Base-by-base conservation (phyloP, 1,140 invertebrate genomes). In the Reticulitermes speratus region DNA sequence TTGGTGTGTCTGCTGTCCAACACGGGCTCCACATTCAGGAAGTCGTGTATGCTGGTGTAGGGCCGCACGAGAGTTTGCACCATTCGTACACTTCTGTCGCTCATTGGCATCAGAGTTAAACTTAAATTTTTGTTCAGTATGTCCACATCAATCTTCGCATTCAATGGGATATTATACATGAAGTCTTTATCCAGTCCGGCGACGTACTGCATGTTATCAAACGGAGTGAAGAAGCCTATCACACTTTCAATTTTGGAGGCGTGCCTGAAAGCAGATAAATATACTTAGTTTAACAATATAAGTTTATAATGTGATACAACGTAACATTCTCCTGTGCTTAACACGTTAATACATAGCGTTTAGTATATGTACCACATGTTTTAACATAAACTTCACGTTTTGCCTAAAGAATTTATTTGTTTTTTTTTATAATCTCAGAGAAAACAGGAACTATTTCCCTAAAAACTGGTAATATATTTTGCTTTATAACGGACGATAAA, bases 161-260 rank as follows among this genome's bases (percentile, higher is more conserved):
- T 55, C 30, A 84, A 11, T 19, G 84, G 84, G 30, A 84, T 52
- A 32, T 84, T 19, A n/a, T 23, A 19, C n/a, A 55, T 2, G 7
- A 48, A 5, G 30, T 55, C n/a, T 25, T n/a, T 59, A 16, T 84
- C 38, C 23, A 84, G 16, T 16, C 84, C 84, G 8, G 84, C 45
- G 21, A 84, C n/a, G 45, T 84, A 84, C 23, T 55, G 9, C 14
- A 7, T 84, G 19, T 65, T 84, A n/a, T 84, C 45, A 59, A 84
- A 84, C 5, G 84, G 52, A 30, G 84, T 52, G 3, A 84, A 0
- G n/a, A 84, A 45, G 7, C 84, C 84, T 3, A 84, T 55, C 30
- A 6, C 14, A 23, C 48, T 65, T 1, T 84, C 25, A 11, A 55
- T 0, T 21, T 84, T 25, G 59, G 11, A 55, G 59, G 23, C 0